Evolutionary conservation across 2,888 invertebrate species (phyloP).

Genomic region (Stenotaenia linearis): DNA sequence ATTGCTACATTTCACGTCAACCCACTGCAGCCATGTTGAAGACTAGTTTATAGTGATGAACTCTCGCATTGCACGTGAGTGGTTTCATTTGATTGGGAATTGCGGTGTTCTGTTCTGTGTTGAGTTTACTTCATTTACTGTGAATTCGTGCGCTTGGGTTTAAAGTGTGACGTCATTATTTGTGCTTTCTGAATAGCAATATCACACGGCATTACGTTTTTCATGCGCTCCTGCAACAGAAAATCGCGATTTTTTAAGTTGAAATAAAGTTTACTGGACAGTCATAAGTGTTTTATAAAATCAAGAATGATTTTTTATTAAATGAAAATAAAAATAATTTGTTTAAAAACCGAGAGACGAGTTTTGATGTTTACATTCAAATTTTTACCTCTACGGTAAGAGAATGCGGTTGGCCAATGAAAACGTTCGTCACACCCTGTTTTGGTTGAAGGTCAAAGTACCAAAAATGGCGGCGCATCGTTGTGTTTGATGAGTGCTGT

Average conservation of each 20-base stretch:
- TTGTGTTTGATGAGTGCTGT: constrained; percentile 36
- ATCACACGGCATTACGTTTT: neutral
- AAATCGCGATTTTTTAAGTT: neutral
- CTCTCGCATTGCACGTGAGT: constrained; percentile 21
- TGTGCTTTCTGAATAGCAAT: too few relatives aligned
- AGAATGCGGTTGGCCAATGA: constrained; percentile 22
- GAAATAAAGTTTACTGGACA: neutral
- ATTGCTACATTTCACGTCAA: constrained; percentile 8
- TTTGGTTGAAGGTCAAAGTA: constrained; percentile 46
- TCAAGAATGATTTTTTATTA: neutral
- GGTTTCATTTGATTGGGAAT: constrained; percentile 18
- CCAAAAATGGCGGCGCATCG: constrained; percentile 44
- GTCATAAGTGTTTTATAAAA: neutral
- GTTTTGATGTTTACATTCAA: neutral
- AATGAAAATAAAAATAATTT: neutral
- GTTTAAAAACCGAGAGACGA: neutral
- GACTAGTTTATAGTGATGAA: constrained; percentile 6
- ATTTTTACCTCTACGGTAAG: constrained; percentile 26
- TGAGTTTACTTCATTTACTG: too few relatives aligned
- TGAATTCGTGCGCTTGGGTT: too few relatives aligned
- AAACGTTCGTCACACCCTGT: constrained; percentile 33
- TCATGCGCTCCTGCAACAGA: neutral
- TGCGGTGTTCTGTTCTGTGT: neutral
- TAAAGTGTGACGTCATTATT: too few relatives aligned
- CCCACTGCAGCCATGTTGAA: constrained; percentile 37